A percentile compares a stretch with the other conserved stretches of the same genome.
phyloP scores from a whole-genome alignment of 2,888 invertebrate species.

The Cantharis flavilabris region DNA sequence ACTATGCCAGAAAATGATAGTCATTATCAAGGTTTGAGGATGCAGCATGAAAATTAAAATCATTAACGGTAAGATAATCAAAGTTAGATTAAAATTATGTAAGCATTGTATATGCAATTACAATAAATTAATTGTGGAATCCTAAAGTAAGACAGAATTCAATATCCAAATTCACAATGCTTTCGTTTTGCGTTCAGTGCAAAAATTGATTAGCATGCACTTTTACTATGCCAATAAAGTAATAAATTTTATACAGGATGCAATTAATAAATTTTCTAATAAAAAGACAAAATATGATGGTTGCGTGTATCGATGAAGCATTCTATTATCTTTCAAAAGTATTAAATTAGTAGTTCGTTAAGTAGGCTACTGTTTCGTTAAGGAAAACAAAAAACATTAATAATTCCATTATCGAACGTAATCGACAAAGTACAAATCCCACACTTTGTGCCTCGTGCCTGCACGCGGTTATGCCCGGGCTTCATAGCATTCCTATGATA shows the following conservation, averaged over 20 bases:
- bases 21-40: conserved; percentile 14
- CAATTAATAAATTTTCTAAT: neutral
- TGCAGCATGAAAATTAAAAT: conserved; percentile 4
- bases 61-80: neutral
- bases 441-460: neutral
- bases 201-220: neutral
- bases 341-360: neutral
- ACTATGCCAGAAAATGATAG: neutral
- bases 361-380: neutral
- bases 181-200: neutral
- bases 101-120: neutral
- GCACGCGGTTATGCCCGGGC: too few relatives aligned
- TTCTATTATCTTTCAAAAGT: neutral
- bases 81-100: neutral
- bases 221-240: neutral
- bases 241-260: neutral
- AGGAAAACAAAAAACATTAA: neutral
- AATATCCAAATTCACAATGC: neutral
- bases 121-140: neutral
- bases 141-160: neutral
- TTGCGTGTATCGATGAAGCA: neutral
- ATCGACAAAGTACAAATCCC: neutral
- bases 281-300: neutral
- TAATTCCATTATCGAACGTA: neutral
- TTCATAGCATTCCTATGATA: too few relatives aligned